Evolutionary conservation across 2,797 vertebrate species (phyloP), one percentile per base, ranked within the genome.

Genomic region (Luscinia luscinia): DNA sequence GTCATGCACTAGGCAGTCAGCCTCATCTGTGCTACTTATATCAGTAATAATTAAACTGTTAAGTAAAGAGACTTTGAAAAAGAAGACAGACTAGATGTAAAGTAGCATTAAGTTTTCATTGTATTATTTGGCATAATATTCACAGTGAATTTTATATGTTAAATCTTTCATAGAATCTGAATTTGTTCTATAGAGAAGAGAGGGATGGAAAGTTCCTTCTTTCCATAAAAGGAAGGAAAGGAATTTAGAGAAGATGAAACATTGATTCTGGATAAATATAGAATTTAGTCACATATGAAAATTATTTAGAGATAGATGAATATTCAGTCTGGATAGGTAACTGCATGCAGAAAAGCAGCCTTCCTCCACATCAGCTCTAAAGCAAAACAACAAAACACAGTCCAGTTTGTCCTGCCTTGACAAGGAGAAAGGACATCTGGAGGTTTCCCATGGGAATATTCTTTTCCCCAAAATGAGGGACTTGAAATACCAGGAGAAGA

Each of bases 221-320:
- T 86, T 67, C 79, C 84, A 70, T 63, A 86, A 87, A 94, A 91
- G 62, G 70, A 92, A 91, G 66, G 28, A 93, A 85, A 94, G 48
- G 19, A 96, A 95, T 52, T 63, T 73, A 61, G 15, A 84, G 59
- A 88, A 93, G 68, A 88, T 72, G 77, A 86, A 88, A 91, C 40
- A 46, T 32, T 84, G 77, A 82, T 94, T 93, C 52, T 76, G 59
- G 74, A 92, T 8, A 17, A 93, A 84, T 86, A 95, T 15, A 79
- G 74, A 88, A 84, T 79, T 87, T 49, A 86, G 85, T 78, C 54
- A 93, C n/a, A 62, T 72, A 93, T 34, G 79, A 54, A 94, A 82
- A 95, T 86, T 57, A 76, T 78, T 64, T 84, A 78, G 74, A 75
- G 55, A 79, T 51, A 84, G 79, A 86, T 17, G 15, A 95, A 84